A percentile compares a stretch with the other conserved stretches of the same genome.
phyloP scores from a whole-genome alignment of 92 coral and sea anemone genomes.

The Siderastrea radians region DNA sequence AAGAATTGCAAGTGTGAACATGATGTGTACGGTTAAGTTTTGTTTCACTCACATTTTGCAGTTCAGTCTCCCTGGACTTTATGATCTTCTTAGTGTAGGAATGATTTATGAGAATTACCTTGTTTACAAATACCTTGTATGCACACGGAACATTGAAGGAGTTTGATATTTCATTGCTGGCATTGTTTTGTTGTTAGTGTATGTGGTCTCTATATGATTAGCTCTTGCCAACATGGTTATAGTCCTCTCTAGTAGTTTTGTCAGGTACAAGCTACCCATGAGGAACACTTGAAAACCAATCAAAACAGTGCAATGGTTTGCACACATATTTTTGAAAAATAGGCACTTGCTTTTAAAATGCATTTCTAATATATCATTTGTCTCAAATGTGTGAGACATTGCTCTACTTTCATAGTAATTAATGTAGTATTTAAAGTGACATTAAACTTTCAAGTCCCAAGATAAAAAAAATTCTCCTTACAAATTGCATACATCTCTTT shows the following conservation, averaged over 20 bases:
- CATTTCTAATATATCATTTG: not conserved
- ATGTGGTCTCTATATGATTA: not conserved
- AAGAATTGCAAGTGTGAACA: no score
- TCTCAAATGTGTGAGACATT: no score
- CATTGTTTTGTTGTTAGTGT: not conserved
- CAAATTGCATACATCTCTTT: not conserved
- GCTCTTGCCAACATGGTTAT: not conserved
- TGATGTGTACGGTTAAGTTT: no score
- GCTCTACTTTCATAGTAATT: not conserved
- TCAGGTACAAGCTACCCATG: slow-evolving; percentile 32
- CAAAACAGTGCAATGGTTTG: not conserved
- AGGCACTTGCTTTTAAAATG: not conserved
- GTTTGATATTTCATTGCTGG: not conserved
- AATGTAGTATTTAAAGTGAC: not conserved
- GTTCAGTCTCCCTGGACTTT: no score
- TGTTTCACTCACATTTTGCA: no score
- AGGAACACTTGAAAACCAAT: not conserved
- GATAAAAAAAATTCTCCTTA: not conserved
- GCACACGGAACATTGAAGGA: not conserved
- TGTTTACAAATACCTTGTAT: no score
- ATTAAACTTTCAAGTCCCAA: slow-evolving; percentile 10
- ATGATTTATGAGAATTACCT: no score
- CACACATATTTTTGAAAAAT: slow-evolving; percentile 9
- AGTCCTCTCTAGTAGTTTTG: not conserved
- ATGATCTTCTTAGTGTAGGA: not conserved